Conservation (phyloP, 2,888 invertebrate species). For the Lasioglossum morio region DNA sequence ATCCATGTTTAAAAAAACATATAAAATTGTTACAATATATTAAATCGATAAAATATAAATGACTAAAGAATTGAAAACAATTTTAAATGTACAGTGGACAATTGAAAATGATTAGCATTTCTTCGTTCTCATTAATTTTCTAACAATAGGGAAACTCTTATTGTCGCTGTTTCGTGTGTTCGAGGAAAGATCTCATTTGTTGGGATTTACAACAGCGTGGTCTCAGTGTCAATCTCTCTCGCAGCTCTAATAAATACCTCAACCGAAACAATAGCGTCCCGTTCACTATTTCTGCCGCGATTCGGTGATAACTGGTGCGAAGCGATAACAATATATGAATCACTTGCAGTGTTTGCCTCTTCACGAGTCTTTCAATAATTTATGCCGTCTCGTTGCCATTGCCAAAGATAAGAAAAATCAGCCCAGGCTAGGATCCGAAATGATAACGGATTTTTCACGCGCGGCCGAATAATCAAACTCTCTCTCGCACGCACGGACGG, state of each 20-base stretch:
- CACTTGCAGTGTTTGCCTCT: conserved; percentile 53
- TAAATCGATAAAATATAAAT: not conserved
- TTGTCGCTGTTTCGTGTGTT: too few relatives aligned
- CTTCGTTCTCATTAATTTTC: not conserved
- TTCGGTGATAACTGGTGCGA: conserved; percentile 54
- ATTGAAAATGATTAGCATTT: too few relatives aligned
- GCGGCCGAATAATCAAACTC: conserved; percentile 54
- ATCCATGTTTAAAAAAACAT: not conserved
- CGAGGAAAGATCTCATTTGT: not conserved
- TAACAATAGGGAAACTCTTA: not conserved
- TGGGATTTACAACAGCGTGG: not conserved
- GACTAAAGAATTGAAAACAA: not conserved
- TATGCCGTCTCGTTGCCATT: not conserved
- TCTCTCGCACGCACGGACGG: conserved; percentile 19
- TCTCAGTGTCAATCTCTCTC: conserved; percentile 28
- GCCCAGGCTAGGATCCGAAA: conserved; percentile 10
- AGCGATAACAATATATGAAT: conserved; percentile 41
- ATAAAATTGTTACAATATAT: not conserved
- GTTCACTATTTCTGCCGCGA: conserved; percentile 45
- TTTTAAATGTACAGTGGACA: too few relatives aligned
- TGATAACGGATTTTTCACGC: conserved; percentile 52
- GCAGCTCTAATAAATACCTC: conserved; percentile 55
- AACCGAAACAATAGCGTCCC: conserved; percentile 28
- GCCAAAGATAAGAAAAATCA: conserved; percentile 44
- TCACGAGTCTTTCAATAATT: conserved; percentile 46